Conservation (phyloP, 2,888 invertebrate species). For the Heliconius ethilla region DNA sequence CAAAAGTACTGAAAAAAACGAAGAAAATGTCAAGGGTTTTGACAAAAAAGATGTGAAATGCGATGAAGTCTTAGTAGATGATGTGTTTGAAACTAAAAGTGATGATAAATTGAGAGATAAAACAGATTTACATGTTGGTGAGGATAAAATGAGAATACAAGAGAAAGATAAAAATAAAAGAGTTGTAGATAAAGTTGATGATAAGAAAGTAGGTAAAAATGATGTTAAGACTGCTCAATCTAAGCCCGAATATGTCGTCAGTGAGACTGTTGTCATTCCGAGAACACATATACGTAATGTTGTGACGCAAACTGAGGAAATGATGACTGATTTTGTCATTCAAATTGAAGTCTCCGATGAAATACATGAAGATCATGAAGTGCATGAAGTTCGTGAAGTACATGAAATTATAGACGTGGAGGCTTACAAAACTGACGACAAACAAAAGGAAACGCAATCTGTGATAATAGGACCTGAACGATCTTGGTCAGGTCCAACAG, state of each 20-base stretch:
- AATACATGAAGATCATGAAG: slow-evolving; percentile 26
- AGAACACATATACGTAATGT: slow-evolving; percentile 36
- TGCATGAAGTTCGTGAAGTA: slow-evolving; percentile 29
- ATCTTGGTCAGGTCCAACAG: slow-evolving; percentile 30
- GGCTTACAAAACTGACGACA: slow-evolving; percentile 37
- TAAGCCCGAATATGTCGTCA: slow-evolving; percentile 32
- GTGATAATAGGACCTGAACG: slow-evolving; percentile 41
- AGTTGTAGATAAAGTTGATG: background rate
- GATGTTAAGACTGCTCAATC: slow-evolving; percentile 16
- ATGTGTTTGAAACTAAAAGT: slow-evolving; percentile 15
- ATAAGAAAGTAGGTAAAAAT: background rate
- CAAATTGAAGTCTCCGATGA: slow-evolving; percentile 26
- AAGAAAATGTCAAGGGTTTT: background rate
- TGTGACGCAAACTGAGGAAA: slow-evolving; percentile 40
- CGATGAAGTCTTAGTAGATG: slow-evolving; percentile 21
- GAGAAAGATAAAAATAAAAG: slow-evolving; percentile 7
- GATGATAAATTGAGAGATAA: slow-evolving; percentile 8
- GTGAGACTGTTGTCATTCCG: slow-evolving; percentile 37
- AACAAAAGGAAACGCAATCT: slow-evolving; percentile 37
- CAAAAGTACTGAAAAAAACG: slow-evolving; percentile 3
- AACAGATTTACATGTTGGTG: background rate
- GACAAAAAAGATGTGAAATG: slow-evolving; percentile 11
- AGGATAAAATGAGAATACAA: background rate
- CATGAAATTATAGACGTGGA: slow-evolving; percentile 25
- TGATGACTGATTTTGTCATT: slow-evolving; percentile 34